Evolutionary conservation across 2,888 invertebrate species (phyloP), one percentile per base, ranked within the genome.

Genomic region (Cancer borealis): DNA sequence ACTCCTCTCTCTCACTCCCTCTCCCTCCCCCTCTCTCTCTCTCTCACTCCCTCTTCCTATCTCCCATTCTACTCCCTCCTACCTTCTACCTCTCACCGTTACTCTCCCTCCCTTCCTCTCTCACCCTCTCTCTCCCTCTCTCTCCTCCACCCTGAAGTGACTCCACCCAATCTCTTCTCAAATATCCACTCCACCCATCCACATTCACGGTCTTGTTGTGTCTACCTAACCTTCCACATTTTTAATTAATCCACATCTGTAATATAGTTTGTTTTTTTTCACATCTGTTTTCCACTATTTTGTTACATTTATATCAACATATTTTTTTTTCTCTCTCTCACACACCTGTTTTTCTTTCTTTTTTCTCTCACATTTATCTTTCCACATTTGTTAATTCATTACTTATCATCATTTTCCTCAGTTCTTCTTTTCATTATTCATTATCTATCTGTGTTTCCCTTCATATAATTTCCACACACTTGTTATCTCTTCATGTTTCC

Each of bases 61-160:
- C 66, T 66, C 66, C 17, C 66, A 14, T 21, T 66, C 66, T 49
- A 8, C 66, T 66, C 66, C 17, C 66, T 66, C 17, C 21, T 21
- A 26, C 73, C 10, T 26, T 79, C 73, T 79, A n/a, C 26, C 73
- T 79, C 73, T 79, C 73, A 79, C 79, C 79, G 79, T 79, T 79
- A 79, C 79, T 79, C 66, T 66, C 66, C 66, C 66, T 66, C 66
- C n/a, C 66, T 66, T 66, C 3, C 66, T 54, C 79, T 30, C 30
- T 79, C 79, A 30, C 79, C 12, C 79, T 30, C 79, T 79, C 79
- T 8, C 79, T 79, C 73, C 10, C 73, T 79, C 73, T 79, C 73
- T 26, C 26, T 26, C 26, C 79, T 26, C 26, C 79, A 30, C 79
- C 79, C 30, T 26, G 5, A 6, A 79, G 79, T 30, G 30, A 8